Conservation (phyloP, 2,113 vertebrate species). For the Rousettus leschenaultii region DNA sequence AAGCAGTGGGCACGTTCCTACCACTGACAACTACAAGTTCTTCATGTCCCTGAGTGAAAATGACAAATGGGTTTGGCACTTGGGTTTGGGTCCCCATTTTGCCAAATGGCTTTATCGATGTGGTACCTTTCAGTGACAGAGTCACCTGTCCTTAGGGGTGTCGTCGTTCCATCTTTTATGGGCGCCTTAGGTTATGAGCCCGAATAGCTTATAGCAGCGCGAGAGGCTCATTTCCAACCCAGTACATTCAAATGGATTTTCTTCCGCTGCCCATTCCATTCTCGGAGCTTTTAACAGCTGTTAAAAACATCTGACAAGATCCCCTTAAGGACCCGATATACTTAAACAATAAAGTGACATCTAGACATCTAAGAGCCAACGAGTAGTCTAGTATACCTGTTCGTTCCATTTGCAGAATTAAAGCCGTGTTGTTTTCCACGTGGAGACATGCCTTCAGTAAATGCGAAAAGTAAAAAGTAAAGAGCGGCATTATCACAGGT, state of each 20-base stretch:
- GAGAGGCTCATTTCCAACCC: neutral
- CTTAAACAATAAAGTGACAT: conserved; percentile 21
- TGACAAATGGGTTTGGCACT: neutral
- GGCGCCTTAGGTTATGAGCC: neutral
- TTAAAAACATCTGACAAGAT: neutral
- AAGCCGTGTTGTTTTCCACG: neutral
- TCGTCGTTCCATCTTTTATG: neutral
- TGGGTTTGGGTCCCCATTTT: neutral
- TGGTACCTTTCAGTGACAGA: neutral
- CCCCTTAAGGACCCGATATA: neutral
- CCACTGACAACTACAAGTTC: neutral
- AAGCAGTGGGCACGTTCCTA: neutral
- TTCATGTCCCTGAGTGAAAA: neutral
- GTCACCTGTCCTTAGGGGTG: neutral
- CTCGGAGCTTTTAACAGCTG: conserved; percentile 2
- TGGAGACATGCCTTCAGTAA: neutral
- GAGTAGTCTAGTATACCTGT: neutral
- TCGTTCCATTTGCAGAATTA: neutral
- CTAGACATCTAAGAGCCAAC: neutral
- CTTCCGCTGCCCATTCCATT: neutral
- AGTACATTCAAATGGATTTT: conserved; percentile 13
- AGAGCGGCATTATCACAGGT: neutral
- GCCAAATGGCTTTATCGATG: neutral
- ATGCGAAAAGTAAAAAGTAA: neutral
- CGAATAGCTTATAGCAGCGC: neutral